Evolutionary conservation across 2,888 invertebrate genomes (phyloP), one percentile per base, ranked within the genome.

Genomic region (Exocentrus adspersus): DNA sequence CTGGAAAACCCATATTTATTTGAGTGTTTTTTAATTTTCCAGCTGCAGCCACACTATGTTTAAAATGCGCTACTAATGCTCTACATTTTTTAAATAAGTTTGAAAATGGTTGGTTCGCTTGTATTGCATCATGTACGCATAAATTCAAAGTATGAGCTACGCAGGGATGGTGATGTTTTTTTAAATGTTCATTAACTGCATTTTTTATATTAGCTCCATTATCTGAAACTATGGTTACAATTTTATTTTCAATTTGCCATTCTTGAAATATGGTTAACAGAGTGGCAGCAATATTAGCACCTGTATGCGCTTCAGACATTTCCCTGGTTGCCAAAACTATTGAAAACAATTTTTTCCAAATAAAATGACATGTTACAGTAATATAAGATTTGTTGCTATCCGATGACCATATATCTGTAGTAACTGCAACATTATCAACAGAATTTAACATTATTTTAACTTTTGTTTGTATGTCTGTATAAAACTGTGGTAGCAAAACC

Each of bases 371-470:
- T 1, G 75, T 75, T n/a, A 73, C 68, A 9, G 72, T 73, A 4
- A 74, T 51, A 59, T 72, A 77, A 0, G 69, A 37, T 48, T 45
- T 70, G 24, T 68, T 72, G 52, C 64, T 68, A 46, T 75, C 73
- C 0, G 74, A 77, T 10, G 71, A 70, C 76, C 75, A 76, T 4
- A 76, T 73, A 51, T 77, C 74, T 21, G 76, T 75, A 6, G 76
- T 77, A 19, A 75, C 56, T 20, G 71, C 61, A 32, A 73, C 51
- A 62, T 66, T 2, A 37, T 69, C 21, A 6, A 72, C 52, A 24
- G 60, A 14, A 45, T 54, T 62, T 20, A 74, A 52, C 46, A 72
- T 59, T 50, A 12, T 6, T 64, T 72, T 66, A 24, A 74, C 43
- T 43, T 64, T 50, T 37, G 43, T 7, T 41, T 48, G 60, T 14